Percentiles rank a stretch among this genome's conserved stretches.
Conservation (phyloP, 2,888 invertebrate species). For the Euplexia lucipara region DNA sequence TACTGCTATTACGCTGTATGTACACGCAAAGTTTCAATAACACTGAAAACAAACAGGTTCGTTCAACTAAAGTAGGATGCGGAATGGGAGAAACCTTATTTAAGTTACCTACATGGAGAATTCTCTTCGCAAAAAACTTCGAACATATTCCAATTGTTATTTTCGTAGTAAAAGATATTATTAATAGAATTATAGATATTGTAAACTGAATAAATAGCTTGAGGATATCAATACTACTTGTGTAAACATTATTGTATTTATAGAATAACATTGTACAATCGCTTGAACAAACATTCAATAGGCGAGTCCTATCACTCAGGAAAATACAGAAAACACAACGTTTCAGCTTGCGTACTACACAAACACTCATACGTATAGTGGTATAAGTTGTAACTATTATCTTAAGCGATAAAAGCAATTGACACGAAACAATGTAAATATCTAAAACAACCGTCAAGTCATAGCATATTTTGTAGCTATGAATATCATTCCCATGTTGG, state of each 20-base stretch:
- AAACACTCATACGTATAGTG: constrained; percentile 1
- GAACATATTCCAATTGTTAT: constrained; percentile 9
- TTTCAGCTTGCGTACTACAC: constrained; percentile 10
- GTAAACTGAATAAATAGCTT: constrained; percentile 9
- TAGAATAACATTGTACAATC: constrained; percentile 31
- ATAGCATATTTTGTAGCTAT: constrained; percentile 16
- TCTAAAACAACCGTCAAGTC: constrained; percentile 27
- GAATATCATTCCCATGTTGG: constrained; percentile 33
- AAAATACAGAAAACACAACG: constrained; percentile 29
- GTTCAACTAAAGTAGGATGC: constrained; percentile 17
- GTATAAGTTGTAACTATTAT: constrained; percentile 28
- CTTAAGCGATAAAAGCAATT: constrained; percentile 41
- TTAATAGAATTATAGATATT: background rate
- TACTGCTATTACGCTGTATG: constrained; percentile 24
- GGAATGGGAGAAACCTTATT: constrained; percentile 26
- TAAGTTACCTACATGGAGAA: constrained; percentile 8
- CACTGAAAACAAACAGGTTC: constrained; percentile 46
- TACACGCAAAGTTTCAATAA: constrained; percentile 28
- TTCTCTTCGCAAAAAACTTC: constrained; percentile 8
- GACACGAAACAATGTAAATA: constrained; percentile 31
- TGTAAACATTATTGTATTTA: constrained; percentile 26
- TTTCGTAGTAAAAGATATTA: background rate
- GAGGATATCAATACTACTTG: constrained; percentile 21
- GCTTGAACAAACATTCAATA: constrained; percentile 38
- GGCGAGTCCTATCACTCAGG: constrained; percentile 21